phyloP scores from a whole-genome alignment of 2,797 vertebrate species.

The Aeoliscus strigatus region DNA sequence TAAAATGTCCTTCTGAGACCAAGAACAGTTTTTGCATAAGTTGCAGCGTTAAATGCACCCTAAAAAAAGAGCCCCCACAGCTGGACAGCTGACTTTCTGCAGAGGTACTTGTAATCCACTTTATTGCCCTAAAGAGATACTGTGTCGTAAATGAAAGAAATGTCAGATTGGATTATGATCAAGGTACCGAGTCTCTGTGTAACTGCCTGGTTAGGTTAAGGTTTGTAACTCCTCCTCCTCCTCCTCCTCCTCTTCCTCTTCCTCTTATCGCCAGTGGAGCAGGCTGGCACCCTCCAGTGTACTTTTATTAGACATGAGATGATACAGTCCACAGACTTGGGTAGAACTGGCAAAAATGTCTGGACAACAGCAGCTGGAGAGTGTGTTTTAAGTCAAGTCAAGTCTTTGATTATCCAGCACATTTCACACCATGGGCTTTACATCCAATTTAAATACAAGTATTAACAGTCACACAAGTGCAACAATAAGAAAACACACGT shows the following conservation, averaged over 20 bases:
- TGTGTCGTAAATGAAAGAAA: slow-evolving; percentile 55
- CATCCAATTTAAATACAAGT: too few species aligned
- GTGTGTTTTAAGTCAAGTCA: slow-evolving; percentile 16
- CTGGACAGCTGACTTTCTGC: too few species aligned
- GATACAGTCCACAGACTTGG: slow-evolving; percentile 5
- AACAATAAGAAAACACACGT: too few species aligned
- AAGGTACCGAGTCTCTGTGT: slow-evolving; percentile 40
- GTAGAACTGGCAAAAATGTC: slow-evolving; percentile 1
- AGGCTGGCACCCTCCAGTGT: too few species aligned
- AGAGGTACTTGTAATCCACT: too few species aligned
- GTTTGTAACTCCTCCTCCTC: slow-evolving; percentile 36
- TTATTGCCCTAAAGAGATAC: slow-evolving; percentile 42
- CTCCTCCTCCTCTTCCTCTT: slow-evolving; percentile 5
- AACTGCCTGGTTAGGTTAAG: slow-evolving; percentile 49
- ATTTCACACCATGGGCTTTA: too few species aligned
- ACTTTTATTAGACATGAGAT: slow-evolving; percentile 25
- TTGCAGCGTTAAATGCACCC: too few species aligned
- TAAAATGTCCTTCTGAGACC: too few species aligned
- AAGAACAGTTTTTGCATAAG: too few species aligned
- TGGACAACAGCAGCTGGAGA: slow-evolving; percentile 4
- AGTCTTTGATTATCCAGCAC: too few species aligned
- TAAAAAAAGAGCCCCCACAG: too few species aligned
- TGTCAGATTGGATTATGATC: slow-evolving; percentile 52
- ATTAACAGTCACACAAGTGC: too few species aligned
- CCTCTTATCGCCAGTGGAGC: background rate